phyloP scores from a whole-genome alignment of 1,140 invertebrate species.

The Meloidogyne floridensis region DNA sequence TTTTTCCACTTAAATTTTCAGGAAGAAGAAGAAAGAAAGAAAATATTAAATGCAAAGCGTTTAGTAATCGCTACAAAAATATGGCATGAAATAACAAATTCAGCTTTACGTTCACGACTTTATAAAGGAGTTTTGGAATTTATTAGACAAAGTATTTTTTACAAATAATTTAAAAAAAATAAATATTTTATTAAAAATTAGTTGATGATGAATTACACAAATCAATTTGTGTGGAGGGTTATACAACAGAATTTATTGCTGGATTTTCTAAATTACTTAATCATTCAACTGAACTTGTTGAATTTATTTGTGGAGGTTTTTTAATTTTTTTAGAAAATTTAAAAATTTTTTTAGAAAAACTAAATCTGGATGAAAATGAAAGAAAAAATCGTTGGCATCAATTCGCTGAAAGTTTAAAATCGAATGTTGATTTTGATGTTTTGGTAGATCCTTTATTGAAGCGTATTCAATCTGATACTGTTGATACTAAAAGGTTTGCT shows the following conservation, averaged over 20 bases:
- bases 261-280: slow-evolving; percentile 16
- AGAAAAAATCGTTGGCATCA: background rate
- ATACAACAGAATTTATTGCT: slow-evolving; percentile 17
- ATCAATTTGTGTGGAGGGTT: slow-evolving; percentile 9
- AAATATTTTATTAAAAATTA: background rate
- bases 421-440: slow-evolving; percentile 9
- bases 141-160: background rate
- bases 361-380: background rate
- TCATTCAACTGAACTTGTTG: background rate
- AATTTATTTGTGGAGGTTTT: slow-evolving; percentile 6
- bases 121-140: slow-evolving; percentile 2
- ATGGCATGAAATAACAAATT: slow-evolving; percentile 12
- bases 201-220: slow-evolving; percentile 20
- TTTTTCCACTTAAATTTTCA: background rate
- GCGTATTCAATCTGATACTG: background rate
- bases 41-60: background rate
- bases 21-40: slow-evolving; percentile 6
- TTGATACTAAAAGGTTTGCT: background rate
- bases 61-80: slow-evolving; percentile 23
- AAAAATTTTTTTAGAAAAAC: background rate
- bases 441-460: background rate
- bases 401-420: slow-evolving; percentile 5
- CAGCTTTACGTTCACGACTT: slow-evolving; percentile 6
- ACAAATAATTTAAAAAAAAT: background rate
- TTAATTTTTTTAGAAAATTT: background rate